Percentiles rank a stretch among this genome's conserved stretches.
These are phyloP conservation scores for Chloroceryle amazona DNA, from an alignment of 2,797 vertebrate species.

Conservation along the genomic window DNA sequence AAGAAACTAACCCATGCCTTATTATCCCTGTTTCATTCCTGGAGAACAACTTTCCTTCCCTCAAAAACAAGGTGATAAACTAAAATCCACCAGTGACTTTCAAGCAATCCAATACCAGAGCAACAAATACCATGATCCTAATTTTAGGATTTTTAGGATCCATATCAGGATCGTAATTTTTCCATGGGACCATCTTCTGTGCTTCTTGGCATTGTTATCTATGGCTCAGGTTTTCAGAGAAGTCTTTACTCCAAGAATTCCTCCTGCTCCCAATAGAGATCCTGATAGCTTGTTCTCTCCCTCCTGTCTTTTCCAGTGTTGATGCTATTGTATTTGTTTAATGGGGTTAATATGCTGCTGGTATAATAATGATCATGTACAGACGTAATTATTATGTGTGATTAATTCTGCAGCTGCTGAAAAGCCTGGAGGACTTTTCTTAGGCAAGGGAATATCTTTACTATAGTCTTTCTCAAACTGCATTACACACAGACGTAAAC, in stretches of 20 bases:
- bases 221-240: neutral
- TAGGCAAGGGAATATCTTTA: constrained; percentile 52
- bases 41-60: neutral
- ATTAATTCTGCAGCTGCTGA: constrained; percentile 68
- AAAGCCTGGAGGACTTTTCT: constrained; percentile 57
- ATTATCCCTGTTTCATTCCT: no score
- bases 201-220: neutral
- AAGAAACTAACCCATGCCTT: neutral
- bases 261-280: neutral
- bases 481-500: neutral
- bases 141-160: neutral
- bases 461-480: constrained; percentile 58
- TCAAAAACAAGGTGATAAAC: neutral
- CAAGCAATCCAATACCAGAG: neutral
- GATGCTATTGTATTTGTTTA: constrained; percentile 71
- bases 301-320: constrained; percentile 16
- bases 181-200: neutral
- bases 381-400: constrained; percentile 72
- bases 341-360: constrained; percentile 77
- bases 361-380: constrained; percentile 64
- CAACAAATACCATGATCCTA: neutral
- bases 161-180: neutral
- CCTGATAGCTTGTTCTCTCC: neutral
- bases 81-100: neutral
- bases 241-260: neutral